phyloP scores from a whole-genome alignment of 2,888 invertebrate species.

The Dermolepida albohirtum region DNA sequence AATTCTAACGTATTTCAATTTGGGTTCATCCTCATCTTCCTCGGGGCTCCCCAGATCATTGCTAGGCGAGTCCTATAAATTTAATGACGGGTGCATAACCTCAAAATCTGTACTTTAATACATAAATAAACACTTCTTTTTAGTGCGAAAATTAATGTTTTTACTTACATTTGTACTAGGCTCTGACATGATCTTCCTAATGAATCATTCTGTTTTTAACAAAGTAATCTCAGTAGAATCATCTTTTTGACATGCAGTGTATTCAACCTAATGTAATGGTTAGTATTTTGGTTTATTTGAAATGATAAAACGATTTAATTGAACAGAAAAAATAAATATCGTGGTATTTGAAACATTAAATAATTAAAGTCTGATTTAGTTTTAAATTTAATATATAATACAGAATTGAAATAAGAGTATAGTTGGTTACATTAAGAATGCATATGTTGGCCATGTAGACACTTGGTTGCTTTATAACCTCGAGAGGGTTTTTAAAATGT shows the following conservation, averaged over 20 bases:
- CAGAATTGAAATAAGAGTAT: too few species aligned
- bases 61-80: conserved; percentile 49
- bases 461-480: too few species aligned
- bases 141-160: neutral
- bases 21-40: conserved; percentile 81
- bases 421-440: too few species aligned
- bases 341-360: too few species aligned
- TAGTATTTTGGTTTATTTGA: too few species aligned
- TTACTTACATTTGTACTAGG: conserved; percentile 39
- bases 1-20: conserved; percentile 90
- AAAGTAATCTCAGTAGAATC: conserved; percentile 3
- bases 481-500: conserved; percentile 50
- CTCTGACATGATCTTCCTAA: conserved; percentile 36
- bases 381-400: too few species aligned
- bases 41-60: conserved; percentile 64
- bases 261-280: conserved; percentile 4
- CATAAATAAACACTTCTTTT: neutral
- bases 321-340: too few species aligned
- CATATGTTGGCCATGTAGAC: too few species aligned
- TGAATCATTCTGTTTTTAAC: conserved; percentile 36
- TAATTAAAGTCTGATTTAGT: too few species aligned
- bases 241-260: neutral
- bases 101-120: conserved; percentile 13
- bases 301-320: too few species aligned
- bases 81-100: conserved; percentile 35